phyloP scores from a whole-genome alignment of 2,797 vertebrate species.

The Hemitrygon akajei region DNA sequence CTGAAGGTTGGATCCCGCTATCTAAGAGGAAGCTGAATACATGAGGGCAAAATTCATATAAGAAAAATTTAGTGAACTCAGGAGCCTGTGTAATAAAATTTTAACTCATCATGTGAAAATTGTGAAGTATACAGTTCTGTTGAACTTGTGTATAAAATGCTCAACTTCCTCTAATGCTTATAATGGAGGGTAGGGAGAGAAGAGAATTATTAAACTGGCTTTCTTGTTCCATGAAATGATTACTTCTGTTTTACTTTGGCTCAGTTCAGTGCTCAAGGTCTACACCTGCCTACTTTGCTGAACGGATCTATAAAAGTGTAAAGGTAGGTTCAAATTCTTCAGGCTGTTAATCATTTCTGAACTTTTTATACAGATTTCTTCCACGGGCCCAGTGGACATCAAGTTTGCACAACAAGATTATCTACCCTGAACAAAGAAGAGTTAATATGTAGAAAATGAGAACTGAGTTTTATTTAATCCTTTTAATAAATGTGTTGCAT shows the following conservation, averaged over 20 bases:
- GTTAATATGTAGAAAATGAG: background rate
- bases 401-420: background rate
- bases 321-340: conserved; percentile 58
- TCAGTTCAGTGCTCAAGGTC: conserved; percentile 74
- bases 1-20: too few species aligned
- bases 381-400: background rate
- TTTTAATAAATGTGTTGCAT: background rate
- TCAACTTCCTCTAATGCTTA: too few species aligned
- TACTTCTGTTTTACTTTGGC: conserved; percentile 35
- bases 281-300: conserved; percentile 69
- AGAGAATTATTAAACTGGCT: background rate
- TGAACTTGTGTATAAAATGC: background rate
- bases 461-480: background rate
- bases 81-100: background rate
- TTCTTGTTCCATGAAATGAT: background rate
- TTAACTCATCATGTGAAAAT: background rate
- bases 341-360: background rate
- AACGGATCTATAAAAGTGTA: conserved; percentile 64
- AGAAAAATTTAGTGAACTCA: too few species aligned
- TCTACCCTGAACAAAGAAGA: background rate
- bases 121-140: background rate
- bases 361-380: background rate
- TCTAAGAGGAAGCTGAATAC: too few species aligned
- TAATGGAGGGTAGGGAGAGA: background rate
- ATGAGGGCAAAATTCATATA: too few species aligned